These are phyloP conservation scores for Colius striatus DNA, from an alignment of 2,113 vertebrate genomes.

Conservation along the genomic window DNA sequence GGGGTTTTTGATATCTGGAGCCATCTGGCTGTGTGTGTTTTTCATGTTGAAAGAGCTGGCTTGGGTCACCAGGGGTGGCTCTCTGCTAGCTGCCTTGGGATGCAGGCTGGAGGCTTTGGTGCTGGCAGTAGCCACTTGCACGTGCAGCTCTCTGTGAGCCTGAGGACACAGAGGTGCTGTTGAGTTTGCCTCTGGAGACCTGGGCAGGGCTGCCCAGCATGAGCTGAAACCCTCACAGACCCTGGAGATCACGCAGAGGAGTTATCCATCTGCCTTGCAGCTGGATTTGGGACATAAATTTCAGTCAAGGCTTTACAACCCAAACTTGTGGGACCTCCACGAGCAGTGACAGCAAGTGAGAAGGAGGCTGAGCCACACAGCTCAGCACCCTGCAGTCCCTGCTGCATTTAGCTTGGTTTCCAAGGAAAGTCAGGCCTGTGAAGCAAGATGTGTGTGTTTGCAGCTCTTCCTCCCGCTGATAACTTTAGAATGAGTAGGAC, in stretches of 20 bases:
- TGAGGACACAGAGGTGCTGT: background rate
- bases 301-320: background rate
- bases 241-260: background rate
- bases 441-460: fast-evolving
- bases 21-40: background rate
- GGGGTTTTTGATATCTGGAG: background rate
- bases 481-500: background rate
- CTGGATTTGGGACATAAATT: background rate
- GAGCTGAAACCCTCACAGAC: background rate
- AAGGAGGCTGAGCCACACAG: too few species aligned
- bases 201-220: background rate
- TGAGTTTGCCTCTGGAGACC: background rate
- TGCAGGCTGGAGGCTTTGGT: background rate
- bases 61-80: background rate
- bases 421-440: fast-evolving
- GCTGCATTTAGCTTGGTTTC: background rate
- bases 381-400: background rate
- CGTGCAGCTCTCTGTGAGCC: background rate
- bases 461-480: background rate
- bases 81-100: background rate
- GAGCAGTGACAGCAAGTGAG: background rate
- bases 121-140: background rate
- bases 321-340: background rate
- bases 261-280: background rate
- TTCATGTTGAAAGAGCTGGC: background rate